Evolutionary conservation across 1,140 invertebrate genomes (phyloP).

Genomic region (Rhagoletis pomonella): DNA sequence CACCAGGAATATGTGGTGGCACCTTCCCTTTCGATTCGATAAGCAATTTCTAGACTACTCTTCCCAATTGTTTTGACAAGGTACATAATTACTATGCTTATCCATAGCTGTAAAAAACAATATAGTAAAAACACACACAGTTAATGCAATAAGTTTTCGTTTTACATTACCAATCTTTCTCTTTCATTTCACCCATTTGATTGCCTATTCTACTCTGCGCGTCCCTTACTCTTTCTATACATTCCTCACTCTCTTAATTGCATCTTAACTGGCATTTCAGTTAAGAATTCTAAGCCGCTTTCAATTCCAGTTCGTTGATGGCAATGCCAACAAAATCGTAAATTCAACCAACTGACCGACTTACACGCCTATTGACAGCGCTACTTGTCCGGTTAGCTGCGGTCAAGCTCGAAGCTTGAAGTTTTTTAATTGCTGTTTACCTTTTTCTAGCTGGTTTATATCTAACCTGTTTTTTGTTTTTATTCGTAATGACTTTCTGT

Average conservation of each 20-base stretch:
- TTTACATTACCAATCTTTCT: neutral
- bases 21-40: no score
- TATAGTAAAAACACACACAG: no score
- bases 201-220: neutral
- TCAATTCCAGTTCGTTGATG: neutral
- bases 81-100: no score
- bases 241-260: conserved; percentile 3
- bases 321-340: neutral
- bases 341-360: conserved; percentile 6
- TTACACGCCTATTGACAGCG: neutral
- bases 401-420: neutral
- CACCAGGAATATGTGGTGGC: no score
- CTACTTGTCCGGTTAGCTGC: neutral
- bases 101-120: no score
- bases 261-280: neutral
- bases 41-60: no score
- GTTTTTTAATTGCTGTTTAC: neutral
- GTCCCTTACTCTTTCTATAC: neutral
- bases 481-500: neutral
- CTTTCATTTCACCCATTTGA: conserved; percentile 14
- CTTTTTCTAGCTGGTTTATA: conserved; percentile 8
- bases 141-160: no score
- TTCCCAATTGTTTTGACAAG: no score
- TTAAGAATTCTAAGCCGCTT: conserved; percentile 26
- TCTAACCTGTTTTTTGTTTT: neutral